phyloP scores from a whole-genome alignment of 2,888 invertebrate genomes.

The Sinohyriopsis cumingii region DNA sequence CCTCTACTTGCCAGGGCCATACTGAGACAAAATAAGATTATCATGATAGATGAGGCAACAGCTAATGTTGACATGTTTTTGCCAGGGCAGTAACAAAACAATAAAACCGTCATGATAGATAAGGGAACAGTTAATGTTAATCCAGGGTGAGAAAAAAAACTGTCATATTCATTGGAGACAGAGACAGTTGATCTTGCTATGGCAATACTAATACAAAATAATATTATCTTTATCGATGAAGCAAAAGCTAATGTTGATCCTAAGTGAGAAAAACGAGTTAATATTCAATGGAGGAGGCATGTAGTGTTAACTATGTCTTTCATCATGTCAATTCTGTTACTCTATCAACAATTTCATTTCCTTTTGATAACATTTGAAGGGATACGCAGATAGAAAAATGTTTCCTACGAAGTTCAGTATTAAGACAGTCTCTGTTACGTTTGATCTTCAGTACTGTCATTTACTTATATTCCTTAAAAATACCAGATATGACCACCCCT shows the following conservation, averaged over 20 bases:
- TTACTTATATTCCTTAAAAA: no score
- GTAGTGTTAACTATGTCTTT: no score
- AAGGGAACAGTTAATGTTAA: conserved; percentile 69
- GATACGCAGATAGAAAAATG: no score
- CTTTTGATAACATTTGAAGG: no score
- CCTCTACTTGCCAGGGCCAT: no score
- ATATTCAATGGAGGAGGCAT: no score
- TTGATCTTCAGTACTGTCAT: no score
- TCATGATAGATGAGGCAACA: conserved; percentile 71
- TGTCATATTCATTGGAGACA: conserved; percentile 14
- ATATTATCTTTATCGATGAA: conserved; percentile 69
- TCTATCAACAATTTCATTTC: no score
- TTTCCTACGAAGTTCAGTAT: no score
- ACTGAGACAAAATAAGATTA: conserved; percentile 54
- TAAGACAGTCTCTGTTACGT: no score
- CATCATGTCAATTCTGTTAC: no score
- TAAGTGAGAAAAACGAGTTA: conserved; percentile 40
- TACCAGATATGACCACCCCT: no score
- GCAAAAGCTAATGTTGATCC: conserved; percentile 70
- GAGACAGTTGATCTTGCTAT: conserved; percentile 59
- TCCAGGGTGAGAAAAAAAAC: conserved; percentile 44
- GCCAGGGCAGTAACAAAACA: conserved; percentile 63
- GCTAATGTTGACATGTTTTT: conserved; percentile 68
- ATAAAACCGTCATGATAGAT: conserved; percentile 65
- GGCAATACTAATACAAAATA: conserved; percentile 56